Conservation (phyloP, 2,113 vertebrate species). For the Haemorhous mexicanus region DNA sequence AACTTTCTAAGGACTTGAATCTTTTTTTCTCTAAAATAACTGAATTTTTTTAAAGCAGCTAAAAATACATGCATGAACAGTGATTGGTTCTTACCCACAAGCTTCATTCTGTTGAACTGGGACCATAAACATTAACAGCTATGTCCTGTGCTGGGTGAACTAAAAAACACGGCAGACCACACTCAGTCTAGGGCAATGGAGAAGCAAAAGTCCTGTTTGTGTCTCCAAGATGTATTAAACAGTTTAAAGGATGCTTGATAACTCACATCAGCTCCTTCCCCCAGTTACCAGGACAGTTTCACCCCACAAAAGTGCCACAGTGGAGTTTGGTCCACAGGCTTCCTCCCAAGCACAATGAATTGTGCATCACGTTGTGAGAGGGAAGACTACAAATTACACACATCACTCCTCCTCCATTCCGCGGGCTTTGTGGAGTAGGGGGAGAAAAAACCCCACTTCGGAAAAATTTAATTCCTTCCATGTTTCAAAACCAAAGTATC, state of each 20-base stretch:
- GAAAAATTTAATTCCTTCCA: not conserved
- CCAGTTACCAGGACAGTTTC: not conserved
- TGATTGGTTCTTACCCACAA: not conserved
- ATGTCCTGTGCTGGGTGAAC: not conserved
- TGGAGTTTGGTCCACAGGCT: not conserved
- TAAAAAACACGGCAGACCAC: not conserved
- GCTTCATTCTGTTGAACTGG: not conserved
- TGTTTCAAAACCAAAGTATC: not conserved
- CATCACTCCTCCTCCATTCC: not conserved
- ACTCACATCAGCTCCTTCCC: not conserved
- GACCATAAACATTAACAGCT: not conserved
- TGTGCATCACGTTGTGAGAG: not conserved
- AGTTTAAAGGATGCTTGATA: not conserved
- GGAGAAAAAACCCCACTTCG: accelerated
- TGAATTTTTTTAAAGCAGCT: not conserved
- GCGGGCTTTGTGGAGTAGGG: not conserved
- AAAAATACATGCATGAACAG: not conserved
- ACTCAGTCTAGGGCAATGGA: not conserved
- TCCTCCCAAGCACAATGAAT: not conserved
- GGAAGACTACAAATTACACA: not conserved
- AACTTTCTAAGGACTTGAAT: not conserved
- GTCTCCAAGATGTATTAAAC: not conserved
- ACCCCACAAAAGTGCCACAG: not conserved
- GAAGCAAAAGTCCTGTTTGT: not conserved
- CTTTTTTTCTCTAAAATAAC: not conserved